Percentiles rank a stretch among this genome's conserved stretches.
phyloP scores from a whole-genome alignment of 2,888 invertebrate genomes.

The Ichneumoninae sp. region DNA sequence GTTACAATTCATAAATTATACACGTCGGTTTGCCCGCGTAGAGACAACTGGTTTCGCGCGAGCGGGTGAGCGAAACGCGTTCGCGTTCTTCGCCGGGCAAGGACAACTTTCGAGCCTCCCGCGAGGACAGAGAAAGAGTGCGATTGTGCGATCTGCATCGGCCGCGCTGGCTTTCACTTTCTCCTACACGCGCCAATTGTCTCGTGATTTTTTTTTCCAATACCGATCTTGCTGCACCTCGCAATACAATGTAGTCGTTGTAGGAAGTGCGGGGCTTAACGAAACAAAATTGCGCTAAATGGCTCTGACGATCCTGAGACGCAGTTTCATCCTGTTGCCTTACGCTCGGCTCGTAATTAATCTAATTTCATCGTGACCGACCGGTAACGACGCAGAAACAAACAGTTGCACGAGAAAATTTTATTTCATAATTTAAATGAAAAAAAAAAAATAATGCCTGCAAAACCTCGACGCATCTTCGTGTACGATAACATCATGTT shows the following conservation, averaged over 20 bases:
- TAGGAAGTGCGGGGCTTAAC: background rate
- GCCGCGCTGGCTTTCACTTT: conserved; percentile 27
- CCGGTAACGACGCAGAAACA: background rate
- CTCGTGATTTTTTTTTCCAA: background rate
- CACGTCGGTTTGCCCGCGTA: background rate
- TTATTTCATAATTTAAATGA: background rate
- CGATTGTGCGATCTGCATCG: background rate
- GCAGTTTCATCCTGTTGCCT: conserved; percentile 36
- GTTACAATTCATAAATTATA: background rate
- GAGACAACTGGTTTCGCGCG: conserved; percentile 58
- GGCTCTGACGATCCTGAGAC: conserved; percentile 40
- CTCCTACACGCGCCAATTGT: background rate
- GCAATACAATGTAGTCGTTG: background rate
- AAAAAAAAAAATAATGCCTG: background rate
- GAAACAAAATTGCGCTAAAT: conserved; percentile 44
- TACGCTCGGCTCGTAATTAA: conserved; percentile 42
- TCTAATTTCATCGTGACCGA: conserved; percentile 48
- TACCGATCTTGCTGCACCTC: background rate
- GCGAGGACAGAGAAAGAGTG: conserved; percentile 21
- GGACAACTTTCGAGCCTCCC: conserved; percentile 37
- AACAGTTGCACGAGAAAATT: background rate
- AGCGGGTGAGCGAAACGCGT: conserved; percentile 51
- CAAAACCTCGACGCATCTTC: background rate
- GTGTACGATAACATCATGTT: background rate
- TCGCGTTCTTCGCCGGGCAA: conserved; percentile 36